Percentiles rank a stretch among this genome's conserved stretches.
phyloP scores from a whole-genome alignment of 2,113 vertebrate genomes.

The Vulpes ferrilata region DNA sequence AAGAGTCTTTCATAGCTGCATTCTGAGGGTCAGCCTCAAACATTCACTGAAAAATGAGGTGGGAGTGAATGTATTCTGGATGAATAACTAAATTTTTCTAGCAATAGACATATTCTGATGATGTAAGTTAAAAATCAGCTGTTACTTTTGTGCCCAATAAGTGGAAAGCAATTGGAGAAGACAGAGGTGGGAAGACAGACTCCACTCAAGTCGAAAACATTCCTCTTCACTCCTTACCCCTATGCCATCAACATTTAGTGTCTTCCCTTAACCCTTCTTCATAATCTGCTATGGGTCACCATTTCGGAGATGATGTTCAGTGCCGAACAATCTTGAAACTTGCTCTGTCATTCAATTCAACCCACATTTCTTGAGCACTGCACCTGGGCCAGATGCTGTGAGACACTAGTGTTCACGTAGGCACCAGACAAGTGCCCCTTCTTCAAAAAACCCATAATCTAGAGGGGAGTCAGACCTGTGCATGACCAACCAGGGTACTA shows the following conservation, averaged over 20 bases:
- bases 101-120: conserved; percentile 13
- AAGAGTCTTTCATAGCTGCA: conserved; percentile 67
- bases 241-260: no score
- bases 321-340: conserved; percentile 3
- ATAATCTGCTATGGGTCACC: neutral
- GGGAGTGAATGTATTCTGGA: conserved; percentile 42
- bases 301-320: neutral
- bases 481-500: neutral
- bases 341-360: neutral
- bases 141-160: neutral
- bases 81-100: conserved; percentile 50
- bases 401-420: neutral
- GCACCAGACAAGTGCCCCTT: neutral
- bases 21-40: conserved; percentile 70
- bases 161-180: neutral
- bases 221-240: neutral
- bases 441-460: neutral
- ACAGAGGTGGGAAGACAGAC: neutral
- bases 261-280: neutral
- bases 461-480: neutral
- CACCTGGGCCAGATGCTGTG: neutral
- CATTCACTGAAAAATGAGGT: conserved; percentile 74
- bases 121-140: neutral
- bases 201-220: neutral
- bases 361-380: neutral